These are phyloP conservation scores for Perdita meconis DNA, from an alignment of 2,888 invertebrate species.

Conservation along the genomic window DNA sequence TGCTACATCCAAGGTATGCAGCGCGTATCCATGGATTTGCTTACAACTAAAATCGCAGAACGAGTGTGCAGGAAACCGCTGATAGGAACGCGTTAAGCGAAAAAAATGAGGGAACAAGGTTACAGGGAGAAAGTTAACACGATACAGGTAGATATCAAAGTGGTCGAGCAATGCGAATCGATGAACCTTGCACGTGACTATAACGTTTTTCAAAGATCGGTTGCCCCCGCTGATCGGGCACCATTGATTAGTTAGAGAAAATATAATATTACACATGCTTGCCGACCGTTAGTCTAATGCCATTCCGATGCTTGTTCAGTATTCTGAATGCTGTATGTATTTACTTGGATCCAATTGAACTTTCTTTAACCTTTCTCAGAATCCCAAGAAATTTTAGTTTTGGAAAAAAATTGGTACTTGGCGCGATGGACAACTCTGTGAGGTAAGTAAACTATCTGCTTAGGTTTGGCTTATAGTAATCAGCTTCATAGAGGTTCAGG, in stretches of 20 bases:
- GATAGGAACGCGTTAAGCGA: slow-evolving; percentile 26
- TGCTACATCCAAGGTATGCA: background rate
- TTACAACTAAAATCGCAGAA: slow-evolving; percentile 7
- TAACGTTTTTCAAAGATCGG: background rate
- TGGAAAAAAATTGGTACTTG: no score
- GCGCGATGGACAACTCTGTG: no score
- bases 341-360: background rate
- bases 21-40: background rate
- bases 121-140: slow-evolving; percentile 64
- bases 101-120: slow-evolving; percentile 66
- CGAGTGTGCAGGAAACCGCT: slow-evolving; percentile 23
- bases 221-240: background rate
- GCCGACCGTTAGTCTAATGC: background rate
- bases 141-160: slow-evolving; percentile 58
- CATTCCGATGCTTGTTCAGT: no score
- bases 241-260: no score
- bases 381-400: no score
- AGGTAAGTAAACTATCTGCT: no score
- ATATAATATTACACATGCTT: background rate
- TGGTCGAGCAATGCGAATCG: slow-evolving; percentile 42
- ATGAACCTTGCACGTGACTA: slow-evolving; percentile 19
- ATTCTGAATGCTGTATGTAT: slow-evolving; percentile 3
- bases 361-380: no score
- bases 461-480: no score
- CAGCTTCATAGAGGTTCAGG: no score